Conservation (phyloP, 2,797 vertebrate genomes). For the Crocodylus rhombifer region DNA sequence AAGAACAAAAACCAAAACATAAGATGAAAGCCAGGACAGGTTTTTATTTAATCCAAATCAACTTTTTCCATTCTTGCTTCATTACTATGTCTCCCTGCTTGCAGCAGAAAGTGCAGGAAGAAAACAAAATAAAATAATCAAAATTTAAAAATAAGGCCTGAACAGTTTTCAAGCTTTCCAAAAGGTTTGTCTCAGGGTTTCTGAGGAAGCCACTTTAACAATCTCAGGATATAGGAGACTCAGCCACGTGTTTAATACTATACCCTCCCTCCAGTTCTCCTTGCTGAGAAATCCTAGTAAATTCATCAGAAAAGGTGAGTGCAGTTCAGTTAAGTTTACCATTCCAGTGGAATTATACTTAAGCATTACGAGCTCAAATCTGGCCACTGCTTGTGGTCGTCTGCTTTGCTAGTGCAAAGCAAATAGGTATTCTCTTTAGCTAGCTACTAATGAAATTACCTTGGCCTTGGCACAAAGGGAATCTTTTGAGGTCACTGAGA, state of each 20-base stretch:
- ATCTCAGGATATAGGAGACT: not conserved
- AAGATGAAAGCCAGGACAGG: not conserved
- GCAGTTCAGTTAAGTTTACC: not conserved
- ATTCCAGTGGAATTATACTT: conserved; percentile 3
- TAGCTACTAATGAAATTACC: not conserved
- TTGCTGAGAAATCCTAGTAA: accelerated
- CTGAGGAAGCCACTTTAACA: not conserved
- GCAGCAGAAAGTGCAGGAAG: not conserved
- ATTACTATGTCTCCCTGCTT: not conserved
- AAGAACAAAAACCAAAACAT: not conserved
- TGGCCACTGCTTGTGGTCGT: not conserved
- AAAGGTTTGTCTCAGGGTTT: not conserved
- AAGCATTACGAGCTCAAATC: not conserved
- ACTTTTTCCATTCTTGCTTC: not conserved
- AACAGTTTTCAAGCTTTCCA: conserved; percentile 5
- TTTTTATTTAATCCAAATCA: not conserved
- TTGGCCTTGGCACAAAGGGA: not conserved
- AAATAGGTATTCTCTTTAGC: not conserved
- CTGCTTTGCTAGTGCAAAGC: not conserved
- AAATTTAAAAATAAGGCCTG: not conserved
- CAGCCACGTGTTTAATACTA: not conserved
- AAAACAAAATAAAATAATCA: not conserved
- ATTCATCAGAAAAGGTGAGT: not conserved
- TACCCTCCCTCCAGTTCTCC: not conserved
- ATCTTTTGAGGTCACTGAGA: not conserved